phyloP scores from a whole-genome alignment of 2,113 vertebrate genomes.

The Centropus bengalensis region DNA sequence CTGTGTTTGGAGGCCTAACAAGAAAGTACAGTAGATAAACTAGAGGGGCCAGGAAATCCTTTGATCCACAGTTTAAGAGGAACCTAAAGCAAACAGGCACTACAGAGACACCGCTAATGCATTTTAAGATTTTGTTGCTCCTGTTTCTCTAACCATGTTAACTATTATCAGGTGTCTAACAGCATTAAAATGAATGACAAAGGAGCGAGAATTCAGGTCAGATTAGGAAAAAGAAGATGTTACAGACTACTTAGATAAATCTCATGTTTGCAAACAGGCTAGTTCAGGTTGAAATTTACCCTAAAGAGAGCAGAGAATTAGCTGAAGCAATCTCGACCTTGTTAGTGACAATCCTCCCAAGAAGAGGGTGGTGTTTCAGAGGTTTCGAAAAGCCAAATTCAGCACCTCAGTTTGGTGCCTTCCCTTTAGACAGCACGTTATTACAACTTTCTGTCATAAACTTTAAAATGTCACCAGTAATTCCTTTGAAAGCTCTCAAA shows the following conservation, averaged over 20 bases:
- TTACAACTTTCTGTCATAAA: neutral
- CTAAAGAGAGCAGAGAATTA: neutral
- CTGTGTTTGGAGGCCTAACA: constrained; percentile 1
- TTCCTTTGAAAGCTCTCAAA: neutral
- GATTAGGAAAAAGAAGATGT: constrained; percentile 26
- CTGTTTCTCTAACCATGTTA: neutral
- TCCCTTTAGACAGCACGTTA: neutral
- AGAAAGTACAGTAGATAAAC: neutral
- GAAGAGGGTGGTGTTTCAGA: neutral
- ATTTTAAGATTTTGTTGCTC: neutral
- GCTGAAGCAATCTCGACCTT: neutral
- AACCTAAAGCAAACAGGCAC: constrained; percentile 3
- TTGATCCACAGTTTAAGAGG: constrained; percentile 36
- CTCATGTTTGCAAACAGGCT: neutral
- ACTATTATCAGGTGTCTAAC: constrained; percentile 52
- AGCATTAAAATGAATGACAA: constrained; percentile 15
- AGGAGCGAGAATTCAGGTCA: constrained; percentile 17
- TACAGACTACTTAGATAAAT: neutral
- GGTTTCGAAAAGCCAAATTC: neutral
- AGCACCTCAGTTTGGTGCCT: neutral
- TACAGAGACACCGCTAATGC: neutral
- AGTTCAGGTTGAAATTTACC: constrained; percentile 33
- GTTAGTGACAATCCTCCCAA: neutral
- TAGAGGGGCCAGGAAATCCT: constrained; percentile 3
- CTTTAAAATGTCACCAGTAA: neutral